Evolutionary conservation across 1,140 invertebrate species (phyloP), one percentile per base, ranked within the genome.

Genomic region (Stegodyphus mimosarum): DNA sequence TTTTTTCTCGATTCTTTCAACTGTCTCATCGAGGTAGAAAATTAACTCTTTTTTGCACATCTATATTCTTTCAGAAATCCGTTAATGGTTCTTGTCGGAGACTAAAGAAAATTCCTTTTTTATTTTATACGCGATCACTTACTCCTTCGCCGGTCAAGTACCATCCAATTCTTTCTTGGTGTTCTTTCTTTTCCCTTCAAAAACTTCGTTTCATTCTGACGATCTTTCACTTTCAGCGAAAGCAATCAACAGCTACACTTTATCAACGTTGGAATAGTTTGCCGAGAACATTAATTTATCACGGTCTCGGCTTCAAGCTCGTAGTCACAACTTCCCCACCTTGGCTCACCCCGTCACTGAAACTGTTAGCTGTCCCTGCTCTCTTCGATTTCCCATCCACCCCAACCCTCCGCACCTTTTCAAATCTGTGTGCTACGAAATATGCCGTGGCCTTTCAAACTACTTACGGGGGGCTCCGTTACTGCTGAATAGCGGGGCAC

Each of bases 201-300:
- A 79, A 79, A 79, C 18, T 52, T 55, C 49, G 70, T 53, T 50
- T 64, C 67, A 48, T 78, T 80, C 53, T 73, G 79, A 72, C 70
- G n/a, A 81, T 81, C 79, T 51, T 81, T 81, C 69, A 72, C 79
- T 63, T 73, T 50, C 53, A 17, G 53, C 49, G 55, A 81, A 64
- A 53, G 79, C 69, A 81, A 81, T 81, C 79, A 81, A 81, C 70
- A 79, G 66, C 77, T 71, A 71, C 52, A 69, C 77, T 79, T 79
- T 79, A 79, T 79, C 77, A 79, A 79, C 67, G 78, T 17, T 72
- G 70, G 18, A 81, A 81, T 81, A 81, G 79, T 81, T 81, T 81
- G 33, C 10, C 7, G 77, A 79, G 77, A 79, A 72, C 69, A 81
- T 81, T 81, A 73, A 81, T 81, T 73, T 81, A 52, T 81, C 79